Base-by-base conservation (phyloP, 2,888 invertebrate genomes). In the Andrena marginata region DNA sequence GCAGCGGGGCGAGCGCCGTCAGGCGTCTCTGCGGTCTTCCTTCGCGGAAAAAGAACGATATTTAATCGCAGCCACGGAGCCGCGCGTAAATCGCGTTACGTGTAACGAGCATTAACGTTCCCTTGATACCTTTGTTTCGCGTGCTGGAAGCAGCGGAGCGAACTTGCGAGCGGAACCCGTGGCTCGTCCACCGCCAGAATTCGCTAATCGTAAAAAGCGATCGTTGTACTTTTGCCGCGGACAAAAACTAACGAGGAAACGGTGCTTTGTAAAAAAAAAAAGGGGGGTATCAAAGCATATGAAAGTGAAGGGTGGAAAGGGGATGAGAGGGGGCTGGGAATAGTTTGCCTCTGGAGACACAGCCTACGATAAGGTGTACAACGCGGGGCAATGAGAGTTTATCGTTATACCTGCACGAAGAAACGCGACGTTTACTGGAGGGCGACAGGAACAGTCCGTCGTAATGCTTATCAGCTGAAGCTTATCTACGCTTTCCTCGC, bases 371-470 rank as follows among this genome's bases (percentile, higher is more conserved):
- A 81, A 74, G 60, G 6, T 54, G 35, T 33, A 35, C 70, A 77
- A 67, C 54, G 54, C 62, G 49, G 23, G 48, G 73, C 64, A 77
- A 68, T 48, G 70, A 68, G n/a, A 42, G 67, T 77, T 67, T 83
- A 77, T 73, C 76, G 62, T 51, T 49, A 26, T 74, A 77, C 77
- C 82, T 77, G 82, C 54, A 59, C 69, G 56, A 42, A 77, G 83
- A 80, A 77, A 62, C 72, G 67, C 67, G 65, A 73, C 82, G 59
- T 73, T 82, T 67, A 74, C 31, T 60, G 31, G 72, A 23, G 70
- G 49, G 7, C 72, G 49, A 65, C 62, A 29, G 65, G 59, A 63
- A 78, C 54, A 54, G 54, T 69, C 74, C n/a, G 67, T 63, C 74
- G 64, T 60, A 68, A 20, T 23, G 35, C 56, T 73, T 82, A 83